Base-by-base conservation (phyloP, 2,888 invertebrate species). In the Laothoe populi region DNA sequence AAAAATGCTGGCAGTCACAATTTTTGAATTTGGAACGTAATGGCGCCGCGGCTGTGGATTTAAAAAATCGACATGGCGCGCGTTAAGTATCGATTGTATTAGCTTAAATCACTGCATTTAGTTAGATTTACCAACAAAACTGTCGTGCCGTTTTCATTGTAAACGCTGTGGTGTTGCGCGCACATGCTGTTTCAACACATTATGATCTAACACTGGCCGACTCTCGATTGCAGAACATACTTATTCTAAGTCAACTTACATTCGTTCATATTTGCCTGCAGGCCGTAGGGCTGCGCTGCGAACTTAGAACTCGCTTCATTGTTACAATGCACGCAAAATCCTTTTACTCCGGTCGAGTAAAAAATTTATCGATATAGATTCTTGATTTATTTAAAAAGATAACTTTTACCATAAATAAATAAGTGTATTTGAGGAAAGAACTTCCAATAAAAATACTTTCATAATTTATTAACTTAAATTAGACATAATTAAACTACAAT, bases 181-280 rank as follows among this genome's bases (percentile, higher is more conserved):
- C 92, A 85, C 91, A 90, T 87, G 92, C 86, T 82, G 87, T 92
- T 92, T 91, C 90, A 87, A 88, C 92, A 92, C 92, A 91, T 90
- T 90, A 92, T 92, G 92, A 92, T 91, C 92, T 92, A 92, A 92
- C 92, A 92, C 92, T 92, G 92, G 86, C 90, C 80, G 87, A 83
- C 83, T 87, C 90, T 87, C 90, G 90, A 91, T 92, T 90, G 92
- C 90, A 89, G 92, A 90, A 92, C 92, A 92, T 88, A 92, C 92
- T 91, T 92, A 92, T 92, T 92, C 92, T 92, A 92, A 92, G 91
- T 92, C 92, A 92, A 92, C 92, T 92, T 89, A 92, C 92, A 92
- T 92, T 92, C 92, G 92, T 92, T 92, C 92, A 92, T 92, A 92
- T 92, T 92, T 92, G 92, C 92, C 92, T 92, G 92, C 87, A 85